Evolutionary conservation across 1,140 invertebrate species (phyloP), one percentile per base, ranked within the genome.

Genomic region (Kradibia gibbosae): DNA sequence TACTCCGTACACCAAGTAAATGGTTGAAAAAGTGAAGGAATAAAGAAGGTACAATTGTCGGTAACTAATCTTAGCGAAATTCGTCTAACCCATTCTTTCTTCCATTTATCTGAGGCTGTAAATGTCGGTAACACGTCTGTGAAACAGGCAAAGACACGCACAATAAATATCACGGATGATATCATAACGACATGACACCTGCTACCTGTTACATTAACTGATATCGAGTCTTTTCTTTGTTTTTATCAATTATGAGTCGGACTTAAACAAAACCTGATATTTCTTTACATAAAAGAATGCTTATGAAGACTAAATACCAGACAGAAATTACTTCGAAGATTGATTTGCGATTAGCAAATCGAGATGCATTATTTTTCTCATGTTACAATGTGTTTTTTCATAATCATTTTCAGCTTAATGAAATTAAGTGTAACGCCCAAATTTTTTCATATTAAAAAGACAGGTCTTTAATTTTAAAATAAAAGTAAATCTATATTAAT

Each of bases 201-300:
- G 86, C 86, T 88, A 89, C 87, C 87, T 87, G 87, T 86, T 85
- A 84, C 84, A 85, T 84, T 86, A 73, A 39, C 65, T 84, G 84
- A 83, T 83, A 81, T 42, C 36, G 17, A 55, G 13, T 77, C 60
- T 28, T 34, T 31, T 57, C 17, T 48, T 25, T 20, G 22, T 17
- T 28, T 80, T 70, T 34, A 1, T 4, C 48, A 3, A 0, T 3
- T 67, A 17, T n/a, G 10, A 17, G n/a, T 13, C 22, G 25, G 10
- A 1, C 8, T 76, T n/a, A 4, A 7, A 15, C 20, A 55, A 7
- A 31, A n/a, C 28, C n/a, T n/a, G 15, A 36, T 55, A 36, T n/a
- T n/a, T 11, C n/a, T n/a, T 11, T n/a, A 10, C 17, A 5, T 60
- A 25, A 1, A 0, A 5, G 31, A 60, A 55, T 20, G 20, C 34